Evolutionary conservation across 2,888 invertebrate genomes (phyloP).

Genomic region (Celastrina argiolus): DNA sequence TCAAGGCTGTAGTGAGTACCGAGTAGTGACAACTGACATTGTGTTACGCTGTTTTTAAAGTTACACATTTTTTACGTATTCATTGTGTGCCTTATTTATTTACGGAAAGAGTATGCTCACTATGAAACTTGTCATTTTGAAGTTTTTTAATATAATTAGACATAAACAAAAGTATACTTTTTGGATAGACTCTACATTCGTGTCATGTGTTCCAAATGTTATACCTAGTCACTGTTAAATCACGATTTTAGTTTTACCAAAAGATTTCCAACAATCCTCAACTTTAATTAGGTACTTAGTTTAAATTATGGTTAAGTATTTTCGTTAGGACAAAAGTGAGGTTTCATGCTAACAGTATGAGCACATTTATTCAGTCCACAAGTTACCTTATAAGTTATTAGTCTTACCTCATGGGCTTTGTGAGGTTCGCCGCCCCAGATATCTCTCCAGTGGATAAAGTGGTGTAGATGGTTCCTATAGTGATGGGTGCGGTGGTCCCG

Average conservation of each 20-base stretch:
- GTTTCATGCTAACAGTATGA: neutral
- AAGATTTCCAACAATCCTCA: neutral
- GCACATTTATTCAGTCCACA: neutral
- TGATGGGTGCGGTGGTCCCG: slow-evolving; percentile 59
- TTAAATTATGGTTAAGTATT: neutral
- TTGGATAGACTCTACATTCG: neutral
- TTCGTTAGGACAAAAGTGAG: neutral
- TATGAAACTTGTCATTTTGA: neutral
- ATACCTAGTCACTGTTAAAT: neutral
- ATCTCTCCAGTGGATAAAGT: slow-evolving; percentile 71
- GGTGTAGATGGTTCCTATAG: slow-evolving; percentile 69
- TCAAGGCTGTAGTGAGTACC: slow-evolving; percentile 1
- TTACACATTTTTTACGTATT: neutral
- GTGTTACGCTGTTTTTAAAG: neutral
- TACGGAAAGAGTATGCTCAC: neutral
- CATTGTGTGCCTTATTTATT: neutral
- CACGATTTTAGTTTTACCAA: neutral
- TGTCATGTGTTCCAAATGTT: neutral
- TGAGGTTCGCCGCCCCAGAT: slow-evolving; percentile 71
- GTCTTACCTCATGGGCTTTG: slow-evolving; percentile 65
- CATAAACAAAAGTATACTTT: neutral
- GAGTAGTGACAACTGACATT: neutral
- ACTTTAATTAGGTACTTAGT: neutral
- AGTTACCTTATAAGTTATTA: too few species aligned
- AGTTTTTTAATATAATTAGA: neutral